phyloP scores from a whole-genome alignment of 2,113 vertebrate species.

The Myotis brandtii region DNA sequence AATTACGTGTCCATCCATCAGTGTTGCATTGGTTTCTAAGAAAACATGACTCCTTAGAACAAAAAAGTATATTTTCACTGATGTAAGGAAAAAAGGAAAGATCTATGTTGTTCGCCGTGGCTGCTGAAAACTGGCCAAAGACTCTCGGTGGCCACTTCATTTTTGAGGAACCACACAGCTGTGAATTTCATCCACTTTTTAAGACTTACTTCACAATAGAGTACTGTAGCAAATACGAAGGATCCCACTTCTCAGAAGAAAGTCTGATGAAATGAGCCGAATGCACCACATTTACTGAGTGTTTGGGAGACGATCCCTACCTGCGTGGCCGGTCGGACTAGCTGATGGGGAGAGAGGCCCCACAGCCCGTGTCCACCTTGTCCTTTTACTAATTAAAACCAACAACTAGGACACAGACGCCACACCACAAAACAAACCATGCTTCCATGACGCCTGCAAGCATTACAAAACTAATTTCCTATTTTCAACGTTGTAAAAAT shows the following conservation, averaged over 20 bases:
- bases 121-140: conserved; percentile 64
- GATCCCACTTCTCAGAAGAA: conserved; percentile 65
- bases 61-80: conserved; percentile 71
- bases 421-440: conserved; percentile 62
- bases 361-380: not conserved
- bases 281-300: conserved; percentile 45
- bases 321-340: not conserved
- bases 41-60: conserved; percentile 70
- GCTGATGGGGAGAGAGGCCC: conserved; percentile 34
- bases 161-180: conserved; percentile 70
- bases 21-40: not conserved
- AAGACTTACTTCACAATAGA: conserved; percentile 71
- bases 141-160: conserved; percentile 61
- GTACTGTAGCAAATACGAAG: conserved; percentile 65
- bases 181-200: conserved; percentile 70
- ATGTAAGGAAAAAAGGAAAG: conserved; percentile 59
- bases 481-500: conserved; percentile 76
- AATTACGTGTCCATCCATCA: not conserved
- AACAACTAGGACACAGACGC: conserved; percentile 40
- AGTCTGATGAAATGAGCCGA: conserved; percentile 29
- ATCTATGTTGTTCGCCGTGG: conserved; percentile 30
- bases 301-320: not conserved
- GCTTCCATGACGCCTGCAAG: conserved; percentile 44
- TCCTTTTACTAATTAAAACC: conserved; percentile 20
- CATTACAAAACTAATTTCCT: conserved; percentile 66